phyloP scores from a whole-genome alignment of 2,888 invertebrate genomes.

The Phyllotreta cruciferae region DNA sequence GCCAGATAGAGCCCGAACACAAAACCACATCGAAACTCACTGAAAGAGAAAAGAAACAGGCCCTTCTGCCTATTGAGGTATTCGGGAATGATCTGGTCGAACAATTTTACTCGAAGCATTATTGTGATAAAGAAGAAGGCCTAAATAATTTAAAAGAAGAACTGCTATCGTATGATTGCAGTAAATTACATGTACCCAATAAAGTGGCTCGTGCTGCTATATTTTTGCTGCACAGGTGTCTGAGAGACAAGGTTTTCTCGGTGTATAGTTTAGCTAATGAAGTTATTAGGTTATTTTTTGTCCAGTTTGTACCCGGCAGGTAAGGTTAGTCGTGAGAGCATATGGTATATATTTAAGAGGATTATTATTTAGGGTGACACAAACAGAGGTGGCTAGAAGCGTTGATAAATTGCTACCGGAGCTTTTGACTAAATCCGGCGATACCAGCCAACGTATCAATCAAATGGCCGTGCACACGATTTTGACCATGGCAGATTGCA shows the following conservation, averaged over 20 bases:
- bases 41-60: conserved; percentile 85
- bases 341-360: not conserved
- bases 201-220: conserved; percentile 85
- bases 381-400: conserved; percentile 81
- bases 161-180: conserved; percentile 61
- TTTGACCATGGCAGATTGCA: conserved; percentile 83
- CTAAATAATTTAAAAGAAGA: conserved; percentile 72
- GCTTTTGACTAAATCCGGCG: conserved; percentile 83
- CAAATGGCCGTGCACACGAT: conserved; percentile 89
- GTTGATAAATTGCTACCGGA: conserved; percentile 85
- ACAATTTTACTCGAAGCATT: conserved; percentile 89
- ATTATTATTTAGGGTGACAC: conserved; percentile 70
- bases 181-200: conserved; percentile 67
- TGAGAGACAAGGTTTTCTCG: conserved; percentile 88
- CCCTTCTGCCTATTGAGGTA: conserved; percentile 87
- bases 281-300: conserved; percentile 79
- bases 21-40: conserved; percentile 69
- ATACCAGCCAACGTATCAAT: conserved; percentile 85
- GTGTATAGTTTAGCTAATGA: conserved; percentile 87
- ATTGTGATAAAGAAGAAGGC: conserved; percentile 88
- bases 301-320: conserved; percentile 85
- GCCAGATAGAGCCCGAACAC: conserved; percentile 67
- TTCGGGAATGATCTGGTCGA: conserved; percentile 91
- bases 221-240: conserved; percentile 77
- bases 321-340: conserved; percentile 49